Evolutionary conservation across 2,113 vertebrate genomes (phyloP), one percentile per base, ranked within the genome.

Genomic region (Neopipo cinnamomea): DNA sequence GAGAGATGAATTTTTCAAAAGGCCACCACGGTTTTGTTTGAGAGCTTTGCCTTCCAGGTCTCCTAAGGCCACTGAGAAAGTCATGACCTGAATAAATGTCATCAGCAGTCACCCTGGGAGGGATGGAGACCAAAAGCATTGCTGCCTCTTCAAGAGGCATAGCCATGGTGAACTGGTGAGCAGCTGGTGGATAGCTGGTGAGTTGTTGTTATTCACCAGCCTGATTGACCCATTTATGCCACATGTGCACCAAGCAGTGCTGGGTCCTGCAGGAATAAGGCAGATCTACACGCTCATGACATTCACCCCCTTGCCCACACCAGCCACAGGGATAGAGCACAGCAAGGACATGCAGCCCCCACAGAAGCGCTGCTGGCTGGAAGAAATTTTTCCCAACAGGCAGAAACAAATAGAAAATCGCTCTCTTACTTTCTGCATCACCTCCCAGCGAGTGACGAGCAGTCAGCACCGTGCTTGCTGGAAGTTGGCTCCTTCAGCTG

Each of bases 181-280:
- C 14, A 53, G 63, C n/a, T 73, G 46, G 46, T 70, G 68, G 9
- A 21, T 11, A 30, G 47, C 63, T 73, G 55, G 22, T 55, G 55
- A 27, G 41, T 27, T 31, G 22, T 33, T 47, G 27, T 39, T 44
- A 17, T 21, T 75, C n/a, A 39, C 27, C 47, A 44, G 30, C 41
- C 35, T 80, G 55, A 63, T 0, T 14, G 52, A 82, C 4, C 3
- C 14, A 33, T 52, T 68, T 47, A 15, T 14, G 5, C 19, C 50
- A 25, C 0, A 0, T 4, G 8, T 2, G 2, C 11, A 39, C 19
- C 8, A 49, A 56, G 35, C 0, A 0, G 9, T 41, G 52, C 77
- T 76, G 78, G 53, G 53, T 30, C 35, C 44, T 23, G 52, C 33
- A 35, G 78, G 58, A 79, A 9, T 12, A 30, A 37, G n/a, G 35